Percentiles rank a stretch among this genome's conserved stretches.
Conservation (phyloP, 1,140 invertebrate species). For the Brachionus angularis region DNA sequence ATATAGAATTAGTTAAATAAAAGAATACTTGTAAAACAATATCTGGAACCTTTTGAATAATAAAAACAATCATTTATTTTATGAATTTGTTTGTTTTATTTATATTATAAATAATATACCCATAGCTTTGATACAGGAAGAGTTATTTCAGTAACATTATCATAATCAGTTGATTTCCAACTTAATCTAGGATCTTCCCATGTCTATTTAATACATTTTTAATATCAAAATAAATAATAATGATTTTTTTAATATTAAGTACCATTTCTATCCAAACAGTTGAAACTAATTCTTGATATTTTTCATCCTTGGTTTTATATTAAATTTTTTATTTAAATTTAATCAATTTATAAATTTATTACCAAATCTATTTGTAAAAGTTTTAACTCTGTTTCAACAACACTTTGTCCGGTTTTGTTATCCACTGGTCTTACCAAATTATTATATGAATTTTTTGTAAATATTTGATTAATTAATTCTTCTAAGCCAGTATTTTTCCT, state of each 20-base stretch:
- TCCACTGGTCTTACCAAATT: conserved; percentile 34
- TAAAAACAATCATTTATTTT: neutral
- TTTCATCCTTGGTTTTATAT: conserved; percentile 24
- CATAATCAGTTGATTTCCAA: conserved; percentile 18
- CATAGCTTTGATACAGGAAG: conserved; percentile 35
- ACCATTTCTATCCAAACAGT: conserved; percentile 44
- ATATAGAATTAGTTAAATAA: neutral
- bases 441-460: conserved; percentile 5
- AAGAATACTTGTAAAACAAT: conserved; percentile 34
- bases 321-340: neutral
- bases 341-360: neutral
- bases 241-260: neutral
- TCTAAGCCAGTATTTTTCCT: neutral
- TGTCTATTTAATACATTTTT: conserved; percentile 4
- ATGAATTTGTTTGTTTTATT: neutral
- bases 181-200: conserved; percentile 22
- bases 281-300: conserved; percentile 42
- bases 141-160: conserved; percentile 43
- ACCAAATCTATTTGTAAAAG: conserved; percentile 40
- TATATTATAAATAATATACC: neutral
- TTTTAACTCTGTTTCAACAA: conserved; percentile 38
- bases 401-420: conserved; percentile 10
- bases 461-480: conserved; percentile 35
- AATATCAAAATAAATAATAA: neutral
- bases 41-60: conserved; percentile 25